These are phyloP conservation scores for Huso huso DNA, from an alignment of 2,797 vertebrate genomes.

Conservation along the genomic window DNA sequence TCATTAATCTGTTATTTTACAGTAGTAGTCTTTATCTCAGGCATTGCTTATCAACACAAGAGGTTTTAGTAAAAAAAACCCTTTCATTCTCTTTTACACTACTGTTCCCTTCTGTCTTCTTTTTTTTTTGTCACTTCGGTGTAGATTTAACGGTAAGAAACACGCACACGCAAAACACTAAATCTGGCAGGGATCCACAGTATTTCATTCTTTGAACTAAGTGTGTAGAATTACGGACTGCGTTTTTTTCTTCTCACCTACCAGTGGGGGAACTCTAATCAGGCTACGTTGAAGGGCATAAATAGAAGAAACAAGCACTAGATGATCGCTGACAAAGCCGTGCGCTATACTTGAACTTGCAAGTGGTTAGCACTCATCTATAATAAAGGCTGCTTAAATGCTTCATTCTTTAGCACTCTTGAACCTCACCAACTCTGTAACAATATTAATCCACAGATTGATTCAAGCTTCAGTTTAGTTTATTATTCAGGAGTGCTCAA, in stretches of 20 bases:
- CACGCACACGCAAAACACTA: conserved; percentile 25
- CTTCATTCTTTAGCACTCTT: conserved; percentile 45
- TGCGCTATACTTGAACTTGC: conserved; percentile 45
- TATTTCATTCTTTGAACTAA: conserved; percentile 30
- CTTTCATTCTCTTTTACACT: too few species aligned
- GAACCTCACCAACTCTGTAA: conserved; percentile 35
- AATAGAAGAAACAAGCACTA: conserved; percentile 32
- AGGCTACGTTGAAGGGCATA: conserved; percentile 30
- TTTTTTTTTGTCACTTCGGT: conserved; percentile 1
- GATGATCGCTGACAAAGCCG: conserved; percentile 31
- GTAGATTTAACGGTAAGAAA: conserved; percentile 47
- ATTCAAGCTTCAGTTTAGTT: too few species aligned
- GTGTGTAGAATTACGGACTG: conserved; percentile 36
- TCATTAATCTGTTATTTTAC: conserved; percentile 61
- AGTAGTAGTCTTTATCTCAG: conserved; percentile 27
- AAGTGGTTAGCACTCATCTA: conserved; percentile 52
- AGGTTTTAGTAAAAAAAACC: too few species aligned
- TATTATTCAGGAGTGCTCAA: neutral
- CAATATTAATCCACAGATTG: neutral
- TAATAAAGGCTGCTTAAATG: conserved; percentile 49
- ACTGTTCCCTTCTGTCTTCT: too few species aligned
- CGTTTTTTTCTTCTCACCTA: conserved; percentile 26
- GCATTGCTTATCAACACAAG: too few species aligned
- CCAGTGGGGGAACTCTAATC: conserved; percentile 28
- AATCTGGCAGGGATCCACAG: conserved; percentile 37